Percentiles rank a stretch among this genome's conserved stretches.
These are phyloP conservation scores for Drosophila prostipennis DNA, from an alignment of 2,888 invertebrate species.

Conservation along the genomic window DNA sequence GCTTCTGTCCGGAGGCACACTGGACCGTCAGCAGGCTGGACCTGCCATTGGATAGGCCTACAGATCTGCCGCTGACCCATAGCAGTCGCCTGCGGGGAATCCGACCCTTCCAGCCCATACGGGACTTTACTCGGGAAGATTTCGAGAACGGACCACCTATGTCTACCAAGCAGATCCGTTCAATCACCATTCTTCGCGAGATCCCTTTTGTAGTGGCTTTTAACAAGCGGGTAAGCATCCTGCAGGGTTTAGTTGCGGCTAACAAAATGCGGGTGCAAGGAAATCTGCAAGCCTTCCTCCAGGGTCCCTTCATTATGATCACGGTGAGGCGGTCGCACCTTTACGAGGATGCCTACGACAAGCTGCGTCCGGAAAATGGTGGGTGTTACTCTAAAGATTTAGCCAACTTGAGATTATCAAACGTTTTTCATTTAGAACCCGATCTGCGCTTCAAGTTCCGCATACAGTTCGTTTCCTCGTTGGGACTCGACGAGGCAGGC, in stretches of 20 bases:
- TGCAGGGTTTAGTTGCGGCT: constrained; percentile 88
- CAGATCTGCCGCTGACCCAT: constrained; percentile 85
- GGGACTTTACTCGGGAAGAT: constrained; percentile 86
- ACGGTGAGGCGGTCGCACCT: constrained; percentile 94
- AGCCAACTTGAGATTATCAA: neutral
- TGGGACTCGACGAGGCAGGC: constrained; percentile 97
- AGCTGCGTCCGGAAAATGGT: constrained; percentile 95
- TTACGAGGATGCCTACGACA: constrained; percentile 99
- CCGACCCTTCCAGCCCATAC: constrained; percentile 86
- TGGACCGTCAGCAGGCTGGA: constrained; percentile 87
- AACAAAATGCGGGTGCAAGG: constrained; percentile 87
- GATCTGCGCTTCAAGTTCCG: constrained; percentile 93
- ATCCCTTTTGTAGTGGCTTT: constrained; percentile 98
- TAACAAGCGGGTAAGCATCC: constrained; percentile 93
- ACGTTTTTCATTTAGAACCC: constrained; percentile 87
- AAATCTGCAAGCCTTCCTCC: constrained; percentile 89
- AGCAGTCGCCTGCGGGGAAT: constrained; percentile 84
- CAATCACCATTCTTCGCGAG: constrained; percentile 94
- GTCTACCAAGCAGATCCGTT: constrained; percentile 94
- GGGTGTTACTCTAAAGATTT: neutral
- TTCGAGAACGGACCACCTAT: constrained; percentile 92
- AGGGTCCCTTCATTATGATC: constrained; percentile 90
- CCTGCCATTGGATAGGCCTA: constrained; percentile 85
- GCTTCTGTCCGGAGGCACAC: constrained; percentile 89
- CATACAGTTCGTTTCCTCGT: constrained; percentile 94